Base-by-base conservation (phyloP, 2,797 vertebrate species). In the Liparis tanakae region DNA sequence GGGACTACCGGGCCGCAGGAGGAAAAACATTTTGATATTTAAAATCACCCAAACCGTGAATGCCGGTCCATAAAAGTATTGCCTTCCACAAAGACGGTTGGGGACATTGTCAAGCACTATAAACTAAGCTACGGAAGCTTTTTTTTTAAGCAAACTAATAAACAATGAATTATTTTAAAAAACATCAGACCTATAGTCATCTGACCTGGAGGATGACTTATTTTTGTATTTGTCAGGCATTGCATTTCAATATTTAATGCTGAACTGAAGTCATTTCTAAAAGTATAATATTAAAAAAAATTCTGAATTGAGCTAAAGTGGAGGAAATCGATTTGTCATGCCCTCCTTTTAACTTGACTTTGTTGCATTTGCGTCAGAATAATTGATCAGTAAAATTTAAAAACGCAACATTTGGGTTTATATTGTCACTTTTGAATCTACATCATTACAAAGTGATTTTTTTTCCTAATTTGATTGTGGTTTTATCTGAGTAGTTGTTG, bases 221-320 rank as follows among this genome's bases (percentile, higher is more conserved):
- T 39, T 80, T 30, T 30, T 30, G 25, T 68, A 1, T 43, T 57
- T 7, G 30, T 17, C 33, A 51, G 33, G n/a, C 33, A 44, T 60
- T 43, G 10, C 1, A 3, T 72, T 82, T 54, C 67, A 85, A 66
- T 69, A 72, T 82, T 78, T 33, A 77, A 48, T 2, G 22, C 10
- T 50, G 1, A 44, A 58, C n/a, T 36, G 4, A 43, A 53, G 50
- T 65, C 1, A 43, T 62, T 59, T 74, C 67, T 68, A 66, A 72
- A 65, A 37, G 37, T 54, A 72, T 30, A 30, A 30, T 30, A 30
- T 30, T 30, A 30, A 30, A 30, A 30, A 30, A 30, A 30, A 30
- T 30, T 67, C 0, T 17, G 14, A 56, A 33, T 20, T 46, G 5
- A 58, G 39, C 5, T 14, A n/a, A 30, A 20, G 9, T 37, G 7